These are phyloP conservation scores for Conus betulinus DNA, from an alignment of 1,140 invertebrate genomes.

Conservation along the genomic window DNA sequence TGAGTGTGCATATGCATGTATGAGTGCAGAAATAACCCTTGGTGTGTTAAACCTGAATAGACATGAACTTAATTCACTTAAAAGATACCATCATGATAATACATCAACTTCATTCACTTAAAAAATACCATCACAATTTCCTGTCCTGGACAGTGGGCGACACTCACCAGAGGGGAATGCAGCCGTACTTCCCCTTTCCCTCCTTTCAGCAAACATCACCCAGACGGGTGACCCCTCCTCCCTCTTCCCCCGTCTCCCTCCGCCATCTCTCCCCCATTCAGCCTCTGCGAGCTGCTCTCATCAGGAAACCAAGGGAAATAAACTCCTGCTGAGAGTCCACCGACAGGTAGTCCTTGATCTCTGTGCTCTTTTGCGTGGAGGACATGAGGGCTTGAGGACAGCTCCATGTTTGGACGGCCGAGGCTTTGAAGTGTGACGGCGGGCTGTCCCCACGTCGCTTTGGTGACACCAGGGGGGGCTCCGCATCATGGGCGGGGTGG, in stretches of 20 bases:
- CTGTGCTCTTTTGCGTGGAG: slow-evolving; percentile 61
- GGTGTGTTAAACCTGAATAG: too few relatives aligned
- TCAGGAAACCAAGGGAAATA: slow-evolving; percentile 41
- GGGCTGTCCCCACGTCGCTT: neutral
- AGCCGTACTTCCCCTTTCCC: neutral
- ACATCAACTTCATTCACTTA: too few relatives aligned
- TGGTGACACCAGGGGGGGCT: neutral
- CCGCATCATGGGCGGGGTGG: neutral
- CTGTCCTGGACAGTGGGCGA: too few relatives aligned
- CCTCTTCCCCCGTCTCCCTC: neutral
- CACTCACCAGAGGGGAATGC: neutral
- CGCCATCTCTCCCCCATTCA: neutral
- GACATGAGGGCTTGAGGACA: slow-evolving; percentile 58
- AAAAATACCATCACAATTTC: too few relatives aligned
- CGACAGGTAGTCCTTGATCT: slow-evolving; percentile 48
- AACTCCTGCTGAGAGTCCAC: slow-evolving; percentile 41
- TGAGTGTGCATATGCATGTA: too few relatives aligned
- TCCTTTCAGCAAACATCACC: slow-evolving; percentile 20
- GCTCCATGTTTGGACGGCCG: neutral
- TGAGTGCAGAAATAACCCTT: too few relatives aligned
- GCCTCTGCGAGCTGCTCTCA: slow-evolving; percentile 30
- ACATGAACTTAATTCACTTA: too few relatives aligned
- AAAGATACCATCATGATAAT: too few relatives aligned
- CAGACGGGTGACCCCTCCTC: neutral
- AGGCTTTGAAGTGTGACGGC: too few relatives aligned